Evolutionary conservation across 1,140 invertebrate species (phyloP).

Genomic region (Heliconius himera): DNA sequence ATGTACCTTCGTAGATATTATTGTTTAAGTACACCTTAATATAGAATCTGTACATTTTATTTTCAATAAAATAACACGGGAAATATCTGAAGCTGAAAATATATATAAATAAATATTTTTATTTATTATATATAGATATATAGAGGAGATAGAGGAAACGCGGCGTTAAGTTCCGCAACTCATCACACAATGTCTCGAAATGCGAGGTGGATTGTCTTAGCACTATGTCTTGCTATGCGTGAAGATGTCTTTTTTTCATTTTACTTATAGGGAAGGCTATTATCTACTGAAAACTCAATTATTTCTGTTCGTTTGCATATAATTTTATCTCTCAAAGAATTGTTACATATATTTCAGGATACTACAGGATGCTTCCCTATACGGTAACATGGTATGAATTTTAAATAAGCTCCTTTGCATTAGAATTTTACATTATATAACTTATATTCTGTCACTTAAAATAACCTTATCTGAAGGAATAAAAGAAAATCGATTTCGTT

Average conservation of each 20-base stretch:
- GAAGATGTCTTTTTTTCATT: too few relatives aligned
- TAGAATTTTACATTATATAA: neutral
- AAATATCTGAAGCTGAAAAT: too few relatives aligned
- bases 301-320: neutral
- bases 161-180: too few relatives aligned
- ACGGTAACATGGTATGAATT: neutral
- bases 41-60: neutral
- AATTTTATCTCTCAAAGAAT: neutral
- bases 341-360: neutral
- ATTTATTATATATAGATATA: too few relatives aligned
- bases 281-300: neutral
- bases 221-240: too few relatives aligned
- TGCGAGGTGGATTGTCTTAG: too few relatives aligned
- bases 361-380: neutral
- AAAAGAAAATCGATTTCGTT: neutral
- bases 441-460: neutral
- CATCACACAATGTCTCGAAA: too few relatives aligned
- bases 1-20: neutral
- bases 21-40: neutral
- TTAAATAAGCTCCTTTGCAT: slow-evolving; percentile 5
- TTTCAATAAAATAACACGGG: neutral
- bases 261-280: too few relatives aligned
- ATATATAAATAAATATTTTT: too few relatives aligned
- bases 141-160: too few relatives aligned
- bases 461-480: neutral